Evolutionary conservation across 2,888 invertebrate genomes (phyloP), one percentile per base, ranked within the genome.

Genomic region (Empis stercorea): DNA sequence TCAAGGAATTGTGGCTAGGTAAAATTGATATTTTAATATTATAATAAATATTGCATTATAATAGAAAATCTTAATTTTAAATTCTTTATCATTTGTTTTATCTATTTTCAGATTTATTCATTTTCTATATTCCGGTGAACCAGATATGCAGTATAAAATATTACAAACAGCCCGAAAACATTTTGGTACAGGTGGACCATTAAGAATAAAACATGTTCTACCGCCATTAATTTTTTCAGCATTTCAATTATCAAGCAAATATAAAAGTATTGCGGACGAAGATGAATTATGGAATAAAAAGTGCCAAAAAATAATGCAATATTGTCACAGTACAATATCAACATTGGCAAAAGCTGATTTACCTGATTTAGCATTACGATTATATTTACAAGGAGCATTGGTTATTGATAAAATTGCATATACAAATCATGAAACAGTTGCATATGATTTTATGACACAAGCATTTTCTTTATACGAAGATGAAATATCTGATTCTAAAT

Each of bases 201-300:
- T 81, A 48, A 75, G 97, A 50, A 86, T 97, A 44, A 84, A 84
- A 55, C 88, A 87, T 68, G 91, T 93, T 0, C 76, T 99, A 56
- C 97, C 99, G 16, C 92, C 97, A 0, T 76, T 99, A 30, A 80
- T 97, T 45, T 96, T 97, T 71, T 87, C 92, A 65, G 92, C 95
- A 0, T 96, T 88, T 65, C 79, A 85, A 45, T 73, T 97, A 41
- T 89, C 94, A 1, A 85, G 83, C 64, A 80, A 81, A 46, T 96
- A 93, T 62, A 82, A 82, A 63, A 76, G 78, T 13, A 73, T 84
- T 14, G 76, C 79, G 50, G 80, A 85, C 10, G 79, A 88, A 81
- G 96, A 97, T 65, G 89, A 89, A 46, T 88, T 93, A 74, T 99
- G 97, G 96, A 91, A 95, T 68, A 95, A 93, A 69, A 97, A 99